Evolutionary conservation across 2,888 invertebrate species (phyloP).

Genomic region (Drosophila mimetica): DNA sequence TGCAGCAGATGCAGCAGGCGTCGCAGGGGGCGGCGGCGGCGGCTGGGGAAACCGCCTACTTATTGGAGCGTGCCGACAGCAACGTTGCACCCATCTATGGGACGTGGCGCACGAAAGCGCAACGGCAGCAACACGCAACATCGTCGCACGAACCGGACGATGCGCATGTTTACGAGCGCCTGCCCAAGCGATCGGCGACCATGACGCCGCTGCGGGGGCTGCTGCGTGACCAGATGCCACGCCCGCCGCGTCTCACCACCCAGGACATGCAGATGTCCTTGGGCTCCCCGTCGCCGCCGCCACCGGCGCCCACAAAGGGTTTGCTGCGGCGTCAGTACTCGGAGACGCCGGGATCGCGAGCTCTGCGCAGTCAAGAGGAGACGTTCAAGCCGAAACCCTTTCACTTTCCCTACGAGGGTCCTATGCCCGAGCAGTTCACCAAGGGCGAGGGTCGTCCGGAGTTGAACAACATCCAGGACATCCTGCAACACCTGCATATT

Average conservation of each 20-base stretch:
- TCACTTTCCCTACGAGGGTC: slow-evolving; percentile 82
- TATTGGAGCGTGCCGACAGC: slow-evolving; percentile 82
- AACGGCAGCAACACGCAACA: slow-evolving; percentile 78
- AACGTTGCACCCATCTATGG: slow-evolving; percentile 79
- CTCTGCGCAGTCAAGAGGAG: slow-evolving; percentile 56
- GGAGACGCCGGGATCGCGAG: slow-evolving; percentile 62
- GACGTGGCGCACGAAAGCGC: slow-evolving; percentile 83
- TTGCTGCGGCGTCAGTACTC: slow-evolving; percentile 71
- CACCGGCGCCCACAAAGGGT: slow-evolving; percentile 62
- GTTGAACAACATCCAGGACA: slow-evolving; percentile 83
- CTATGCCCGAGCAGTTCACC: slow-evolving; percentile 82
- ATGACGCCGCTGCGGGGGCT: slow-evolving; percentile 77
- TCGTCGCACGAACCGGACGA: slow-evolving; percentile 45
- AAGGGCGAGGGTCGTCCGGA: slow-evolving; percentile 62
- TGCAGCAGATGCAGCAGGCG: slow-evolving; percentile 71
- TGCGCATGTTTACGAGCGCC: slow-evolving; percentile 78
- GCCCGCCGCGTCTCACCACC: slow-evolving; percentile 78
- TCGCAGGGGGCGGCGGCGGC: slow-evolving; percentile 13
- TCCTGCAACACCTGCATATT: slow-evolving; percentile 78
- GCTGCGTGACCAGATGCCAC: slow-evolving; percentile 78
- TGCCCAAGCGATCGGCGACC: slow-evolving; percentile 79
- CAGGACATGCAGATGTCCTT: slow-evolving; percentile 48
- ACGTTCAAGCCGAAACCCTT: slow-evolving; percentile 82
- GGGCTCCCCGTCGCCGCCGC: slow-evolving; percentile 28
- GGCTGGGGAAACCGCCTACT: slow-evolving; percentile 78